Conservation (phyloP, 2,113 vertebrate genomes). For the Cottus gobio region DNA sequence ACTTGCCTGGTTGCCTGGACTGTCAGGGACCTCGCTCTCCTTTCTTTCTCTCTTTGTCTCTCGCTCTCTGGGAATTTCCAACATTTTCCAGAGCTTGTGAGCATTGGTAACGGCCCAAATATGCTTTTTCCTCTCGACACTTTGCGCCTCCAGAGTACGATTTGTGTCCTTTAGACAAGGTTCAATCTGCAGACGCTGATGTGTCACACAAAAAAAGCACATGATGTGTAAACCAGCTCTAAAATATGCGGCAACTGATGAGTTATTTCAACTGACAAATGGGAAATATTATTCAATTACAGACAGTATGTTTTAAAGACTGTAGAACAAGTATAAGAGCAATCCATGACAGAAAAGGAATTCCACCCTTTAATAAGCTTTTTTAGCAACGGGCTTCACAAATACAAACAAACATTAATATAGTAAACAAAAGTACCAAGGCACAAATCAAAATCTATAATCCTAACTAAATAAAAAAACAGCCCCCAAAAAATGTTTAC, state of each 20-base stretch:
- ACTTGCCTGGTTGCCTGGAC: conserved; percentile 70
- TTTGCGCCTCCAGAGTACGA: conserved; percentile 45
- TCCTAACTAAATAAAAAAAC: neutral
- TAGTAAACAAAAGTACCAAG: neutral
- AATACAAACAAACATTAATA: neutral
- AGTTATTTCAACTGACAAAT: conserved; percentile 12
- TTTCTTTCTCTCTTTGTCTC: conserved; percentile 42
- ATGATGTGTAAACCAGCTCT: conserved; percentile 25
- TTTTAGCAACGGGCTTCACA: neutral
- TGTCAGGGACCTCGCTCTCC: conserved; percentile 56
- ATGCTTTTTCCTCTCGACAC: conserved; percentile 46
- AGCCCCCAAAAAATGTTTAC: neutral
- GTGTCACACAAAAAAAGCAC: conserved; percentile 38
- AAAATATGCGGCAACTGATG: neutral
- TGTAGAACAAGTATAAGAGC: neutral
- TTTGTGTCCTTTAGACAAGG: conserved; percentile 45
- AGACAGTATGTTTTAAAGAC: conserved; percentile 4
- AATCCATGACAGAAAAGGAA: neutral
- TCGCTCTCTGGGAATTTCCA: conserved; percentile 45
- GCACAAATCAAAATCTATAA: neutral
- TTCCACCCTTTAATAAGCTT: neutral
- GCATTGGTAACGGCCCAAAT: conserved; percentile 56
- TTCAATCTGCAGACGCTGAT: conserved; percentile 26
- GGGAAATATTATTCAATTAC: conserved; percentile 28
- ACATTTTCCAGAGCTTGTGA: conserved; percentile 66